Base-by-base conservation (phyloP, 2,888 invertebrate species). In the Cephus runcator region DNA sequence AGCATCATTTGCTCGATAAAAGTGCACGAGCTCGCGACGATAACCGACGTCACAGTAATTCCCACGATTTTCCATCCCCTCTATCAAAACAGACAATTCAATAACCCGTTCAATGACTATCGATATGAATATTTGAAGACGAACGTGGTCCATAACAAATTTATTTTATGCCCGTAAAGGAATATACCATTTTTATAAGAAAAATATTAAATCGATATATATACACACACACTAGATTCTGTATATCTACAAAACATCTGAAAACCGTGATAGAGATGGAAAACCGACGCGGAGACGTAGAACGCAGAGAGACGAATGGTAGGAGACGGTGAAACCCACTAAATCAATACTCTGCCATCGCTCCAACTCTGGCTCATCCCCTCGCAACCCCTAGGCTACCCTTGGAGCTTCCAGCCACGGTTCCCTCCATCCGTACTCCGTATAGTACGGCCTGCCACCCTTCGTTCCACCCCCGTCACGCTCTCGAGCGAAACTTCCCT, bases 281-380 rank as follows among this genome's bases (percentile, higher is more conserved):
- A 35, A 35, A 35, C 35, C 35, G 35, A 35, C 35, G 35, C 69
- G 78, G 79, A 89, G 88, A 88, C 87, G 86, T 87, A 87, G 88
- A 88, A 87, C 85, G 88, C 23, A 89, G 88, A 89, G 89, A 87
- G 89, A 89, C 89, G 91, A 90, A 90, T 90, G 89, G 91, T 91
- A 90, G 88, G 91, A 91, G 90, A 91, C 87, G 90, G 90, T 87
- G 90, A 89, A 90, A 89, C 90, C 90, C 89, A 91, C 91, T 91
- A 90, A 91, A 90, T 90, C 91, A 91, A 90, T 90, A 90, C 89
- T 91, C 91, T 91, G 91, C 90, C 91, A 92, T 92, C 92, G 92
- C 91, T 92, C 91, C 90, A 89, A 90, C 90, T 91, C 89, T 86
- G 87, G 88, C 87, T 90, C 87, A 88, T 88, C 88, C 89, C 89